Conservation (phyloP, 2,113 vertebrate species). For the Capreolus pygargus region DNA sequence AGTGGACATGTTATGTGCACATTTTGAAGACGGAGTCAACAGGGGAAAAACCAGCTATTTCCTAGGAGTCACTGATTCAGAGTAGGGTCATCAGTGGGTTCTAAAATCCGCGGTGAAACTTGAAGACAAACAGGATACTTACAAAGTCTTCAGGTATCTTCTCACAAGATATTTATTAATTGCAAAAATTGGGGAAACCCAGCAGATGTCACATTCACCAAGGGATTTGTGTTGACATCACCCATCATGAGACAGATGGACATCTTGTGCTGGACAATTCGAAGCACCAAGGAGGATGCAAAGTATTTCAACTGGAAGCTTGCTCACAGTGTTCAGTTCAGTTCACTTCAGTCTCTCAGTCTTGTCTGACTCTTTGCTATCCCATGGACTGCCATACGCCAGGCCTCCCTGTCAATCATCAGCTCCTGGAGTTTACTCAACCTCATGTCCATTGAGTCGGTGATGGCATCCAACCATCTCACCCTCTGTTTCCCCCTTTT, state of each 20-base stretch:
- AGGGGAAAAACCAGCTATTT: neutral
- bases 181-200: neutral
- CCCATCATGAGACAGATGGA: neutral
- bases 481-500: neutral
- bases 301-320: neutral
- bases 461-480: neutral
- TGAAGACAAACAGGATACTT: neutral
- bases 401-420: neutral
- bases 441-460: neutral
- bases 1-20: fast-evolving
- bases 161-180: neutral
- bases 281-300: neutral
- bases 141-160: neutral
- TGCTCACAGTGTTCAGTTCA: neutral
- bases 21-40: neutral
- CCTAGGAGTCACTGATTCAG: neutral
- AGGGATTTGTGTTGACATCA: neutral
- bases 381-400: neutral
- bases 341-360: neutral
- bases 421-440: neutral
- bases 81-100: neutral
- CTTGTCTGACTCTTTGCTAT: fast-evolving
- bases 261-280: neutral
- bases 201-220: neutral
- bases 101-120: neutral